Evolutionary conservation across 2,888 invertebrate genomes (phyloP), one percentile per base, ranked within the genome.

Genomic region (Conistra vaccinii): DNA sequence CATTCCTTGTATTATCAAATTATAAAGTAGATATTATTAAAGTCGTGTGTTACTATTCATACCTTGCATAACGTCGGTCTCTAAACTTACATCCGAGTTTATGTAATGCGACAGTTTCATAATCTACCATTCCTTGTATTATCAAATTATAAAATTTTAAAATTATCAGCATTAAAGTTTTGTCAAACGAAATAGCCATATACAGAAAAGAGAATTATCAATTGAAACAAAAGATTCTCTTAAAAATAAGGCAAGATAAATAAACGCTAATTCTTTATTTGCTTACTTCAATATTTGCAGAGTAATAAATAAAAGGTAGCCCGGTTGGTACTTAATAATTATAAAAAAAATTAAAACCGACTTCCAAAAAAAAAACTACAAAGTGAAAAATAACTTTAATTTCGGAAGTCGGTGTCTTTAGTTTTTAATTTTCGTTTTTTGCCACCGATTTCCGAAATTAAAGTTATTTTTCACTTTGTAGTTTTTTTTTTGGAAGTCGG

Each of bases 251-350:
- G 2, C 12, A 60, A 45, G 35, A 58, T 51, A 58, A 42, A 20
- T 65, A 68, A 53, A 76, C 23, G 23, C n/a, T n/a, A n/a, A n/a
- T n/a, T n/a, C n/a, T n/a, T n/a, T n/a, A n/a, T n/a, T n/a, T n/a
- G n/a, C n/a, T n/a, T n/a, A n/a, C 32, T 32, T 32, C 32, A 60
- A 62, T 32, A 62, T 42, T 42, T 57, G 63, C 32, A 20, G 17
- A 39, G 48, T 69, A 77, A 77, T 77, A 51, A 73, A 73, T 26
- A 55, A 69, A 65, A 29, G 32, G 35, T 53, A 55, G 39, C 39
- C 39, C 45, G 12, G 45, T 48, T 12, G 45, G 45, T 29, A 63
- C 9, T 7, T 23, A 29, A 26, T 57, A n/a, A n/a, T n/a, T n/a
- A n/a, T n/a, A n/a, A n/a, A n/a, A n/a, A n/a, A n/a, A n/a, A n/a